These are phyloP conservation scores for Trileptium ribeirensis DNA, from an alignment of 2,888 invertebrate species.

Conservation along the genomic window DNA sequence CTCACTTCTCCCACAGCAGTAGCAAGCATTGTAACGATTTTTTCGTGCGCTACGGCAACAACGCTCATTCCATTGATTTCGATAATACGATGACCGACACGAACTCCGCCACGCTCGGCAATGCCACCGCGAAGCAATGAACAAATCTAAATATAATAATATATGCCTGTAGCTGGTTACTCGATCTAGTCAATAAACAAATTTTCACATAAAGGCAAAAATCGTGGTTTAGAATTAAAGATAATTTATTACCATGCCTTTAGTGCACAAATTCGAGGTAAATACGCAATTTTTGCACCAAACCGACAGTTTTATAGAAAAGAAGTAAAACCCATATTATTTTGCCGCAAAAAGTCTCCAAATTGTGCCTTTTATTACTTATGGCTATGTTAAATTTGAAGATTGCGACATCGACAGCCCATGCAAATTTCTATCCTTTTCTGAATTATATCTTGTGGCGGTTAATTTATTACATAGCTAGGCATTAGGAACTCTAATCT, in stretches of 20 bases:
- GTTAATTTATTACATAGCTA: too few relatives aligned
- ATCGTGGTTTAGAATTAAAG: neutral
- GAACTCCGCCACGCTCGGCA: slow-evolving; percentile 94
- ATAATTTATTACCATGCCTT: neutral
- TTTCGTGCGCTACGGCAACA: slow-evolving; percentile 97
- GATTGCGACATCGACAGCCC: too few relatives aligned
- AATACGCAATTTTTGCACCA: too few relatives aligned
- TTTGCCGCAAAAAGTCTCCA: too few relatives aligned
- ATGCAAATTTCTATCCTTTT: too few relatives aligned
- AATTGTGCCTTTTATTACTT: too few relatives aligned
- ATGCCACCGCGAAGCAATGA: slow-evolving; percentile 94
- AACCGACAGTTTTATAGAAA: too few relatives aligned
- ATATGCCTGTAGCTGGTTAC: too few relatives aligned
- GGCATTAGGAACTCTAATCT: too few relatives aligned
- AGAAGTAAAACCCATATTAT: too few relatives aligned
- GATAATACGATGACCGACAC: slow-evolving; percentile 97
- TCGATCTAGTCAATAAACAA: neutral
- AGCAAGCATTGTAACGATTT: slow-evolving; percentile 95
- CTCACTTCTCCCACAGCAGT: slow-evolving; percentile 96
- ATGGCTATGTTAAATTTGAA: too few relatives aligned
- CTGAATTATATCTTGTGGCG: too few relatives aligned
- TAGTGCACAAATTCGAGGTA: neutral
- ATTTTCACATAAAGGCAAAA: neutral
- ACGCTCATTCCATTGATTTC: slow-evolving; percentile 99
- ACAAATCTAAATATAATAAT: slow-evolving; percentile 79